Evolutionary conservation across 2,797 vertebrate genomes (phyloP).

Genomic region (Cuculus canorus): DNA sequence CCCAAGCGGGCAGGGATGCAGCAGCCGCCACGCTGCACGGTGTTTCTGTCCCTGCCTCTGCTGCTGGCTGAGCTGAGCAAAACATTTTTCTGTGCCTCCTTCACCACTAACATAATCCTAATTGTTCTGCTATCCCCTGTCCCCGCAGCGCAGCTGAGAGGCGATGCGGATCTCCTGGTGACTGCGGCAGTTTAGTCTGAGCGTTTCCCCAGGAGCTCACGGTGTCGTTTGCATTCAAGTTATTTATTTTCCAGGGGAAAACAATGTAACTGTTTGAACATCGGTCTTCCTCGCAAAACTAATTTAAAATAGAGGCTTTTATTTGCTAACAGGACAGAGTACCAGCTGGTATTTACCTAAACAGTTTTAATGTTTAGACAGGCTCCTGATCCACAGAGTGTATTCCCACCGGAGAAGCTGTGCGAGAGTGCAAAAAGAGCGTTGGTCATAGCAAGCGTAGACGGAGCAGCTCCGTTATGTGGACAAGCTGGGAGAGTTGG

Average conservation of each 20-base stretch:
- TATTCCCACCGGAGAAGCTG: background rate
- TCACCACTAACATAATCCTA: accelerated
- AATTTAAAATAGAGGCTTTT: background rate
- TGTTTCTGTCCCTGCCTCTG: background rate
- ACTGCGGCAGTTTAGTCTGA: accelerated
- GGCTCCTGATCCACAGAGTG: background rate
- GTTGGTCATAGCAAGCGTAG: background rate
- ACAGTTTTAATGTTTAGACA: background rate
- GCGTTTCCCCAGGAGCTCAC: background rate
- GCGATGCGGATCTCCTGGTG: accelerated
- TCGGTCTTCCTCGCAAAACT: background rate
- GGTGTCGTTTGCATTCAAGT: background rate
- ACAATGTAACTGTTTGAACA: background rate
- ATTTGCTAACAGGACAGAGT: background rate
- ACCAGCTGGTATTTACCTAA: conserved; percentile 20
- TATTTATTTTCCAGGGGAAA: background rate
- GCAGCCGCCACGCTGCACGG: too few species aligned
- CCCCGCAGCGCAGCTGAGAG: background rate
- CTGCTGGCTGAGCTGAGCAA: background rate
- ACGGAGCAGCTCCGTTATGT: too few species aligned
- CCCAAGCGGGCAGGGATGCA: background rate
- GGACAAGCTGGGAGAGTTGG: too few species aligned
- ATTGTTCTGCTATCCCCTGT: accelerated
- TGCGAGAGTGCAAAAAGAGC: background rate
- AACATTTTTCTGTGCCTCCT: background rate